Percentiles rank a stretch among this genome's conserved stretches.
phyloP scores from a whole-genome alignment of 2,113 vertebrate genomes.

The Orientallactaga bullata region DNA sequence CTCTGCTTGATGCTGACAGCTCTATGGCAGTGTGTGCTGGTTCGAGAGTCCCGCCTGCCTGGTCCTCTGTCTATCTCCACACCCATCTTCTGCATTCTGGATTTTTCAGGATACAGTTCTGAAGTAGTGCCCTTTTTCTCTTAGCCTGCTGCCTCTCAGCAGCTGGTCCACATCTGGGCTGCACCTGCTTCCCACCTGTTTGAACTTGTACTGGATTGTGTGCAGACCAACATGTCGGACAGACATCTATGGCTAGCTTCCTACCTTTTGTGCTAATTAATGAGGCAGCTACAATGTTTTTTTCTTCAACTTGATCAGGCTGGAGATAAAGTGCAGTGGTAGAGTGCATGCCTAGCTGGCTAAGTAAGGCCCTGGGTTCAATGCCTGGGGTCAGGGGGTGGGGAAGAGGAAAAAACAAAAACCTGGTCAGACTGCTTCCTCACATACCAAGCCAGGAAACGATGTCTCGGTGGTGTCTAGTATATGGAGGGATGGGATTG shows the following conservation, averaged over 20 bases:
- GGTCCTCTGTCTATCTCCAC: background rate
- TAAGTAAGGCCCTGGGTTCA: no score
- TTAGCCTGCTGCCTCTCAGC: background rate
- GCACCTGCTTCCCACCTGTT: background rate
- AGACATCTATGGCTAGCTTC: no score
- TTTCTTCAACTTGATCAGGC: background rate
- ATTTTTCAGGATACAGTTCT: background rate
- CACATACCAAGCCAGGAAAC: background rate
- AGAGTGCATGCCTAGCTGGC: background rate
- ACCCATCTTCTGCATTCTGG: background rate
- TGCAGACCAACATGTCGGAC: no score
- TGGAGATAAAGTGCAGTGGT: background rate
- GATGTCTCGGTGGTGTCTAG: background rate
- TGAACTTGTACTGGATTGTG: background rate
- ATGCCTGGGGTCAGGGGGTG: background rate
- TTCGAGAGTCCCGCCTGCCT: background rate
- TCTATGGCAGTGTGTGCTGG: background rate
- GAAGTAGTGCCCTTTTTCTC: background rate
- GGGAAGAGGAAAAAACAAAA: background rate
- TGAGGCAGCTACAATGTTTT: background rate
- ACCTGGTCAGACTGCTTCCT: background rate
- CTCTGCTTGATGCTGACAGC: constrained; percentile 1
- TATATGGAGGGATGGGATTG: background rate
- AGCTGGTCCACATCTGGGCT: background rate
- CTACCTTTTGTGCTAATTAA: background rate